Evolutionary conservation across 2,797 vertebrate genomes (phyloP).

Genomic region (Chromobotia macracanthus): DNA sequence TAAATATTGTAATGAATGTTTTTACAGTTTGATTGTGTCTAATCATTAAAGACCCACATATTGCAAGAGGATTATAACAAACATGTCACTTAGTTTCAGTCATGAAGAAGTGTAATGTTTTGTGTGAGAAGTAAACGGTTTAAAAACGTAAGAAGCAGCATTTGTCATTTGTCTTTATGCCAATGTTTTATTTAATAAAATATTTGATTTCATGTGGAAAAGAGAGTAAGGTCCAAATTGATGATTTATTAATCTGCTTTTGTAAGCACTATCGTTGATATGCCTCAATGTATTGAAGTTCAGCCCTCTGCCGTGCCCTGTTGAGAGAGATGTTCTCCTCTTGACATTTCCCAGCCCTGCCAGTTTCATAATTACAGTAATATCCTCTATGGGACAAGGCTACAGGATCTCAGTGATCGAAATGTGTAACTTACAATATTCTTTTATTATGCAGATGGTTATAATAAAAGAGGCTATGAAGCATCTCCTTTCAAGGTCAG

Average conservation of each 20-base stretch:
- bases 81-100: background rate
- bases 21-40: no score
- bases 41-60: no score
- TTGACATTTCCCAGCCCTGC: conserved; percentile 61
- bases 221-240: conserved; percentile 37
- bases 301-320: background rate
- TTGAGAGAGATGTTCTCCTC: conserved; percentile 49
- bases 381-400: conserved; percentile 43
- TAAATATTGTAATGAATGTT: no score
- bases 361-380: conserved; percentile 63
- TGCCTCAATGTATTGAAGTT: background rate
- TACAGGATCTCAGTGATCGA: conserved; percentile 28
- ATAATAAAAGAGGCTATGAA: background rate
- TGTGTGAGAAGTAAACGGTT: background rate
- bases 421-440: background rate
- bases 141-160: background rate
- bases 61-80: background rate
- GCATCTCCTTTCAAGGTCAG: conserved; percentile 24
- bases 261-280: conserved; percentile 34
- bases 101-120: background rate
- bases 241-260: conserved; percentile 33
- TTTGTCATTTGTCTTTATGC: background rate
- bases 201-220: conserved; percentile 41
- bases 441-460: background rate
- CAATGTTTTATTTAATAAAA: background rate